Base-by-base conservation (phyloP, 2,888 invertebrate genomes). In the Epirrhoe tristata region DNA sequence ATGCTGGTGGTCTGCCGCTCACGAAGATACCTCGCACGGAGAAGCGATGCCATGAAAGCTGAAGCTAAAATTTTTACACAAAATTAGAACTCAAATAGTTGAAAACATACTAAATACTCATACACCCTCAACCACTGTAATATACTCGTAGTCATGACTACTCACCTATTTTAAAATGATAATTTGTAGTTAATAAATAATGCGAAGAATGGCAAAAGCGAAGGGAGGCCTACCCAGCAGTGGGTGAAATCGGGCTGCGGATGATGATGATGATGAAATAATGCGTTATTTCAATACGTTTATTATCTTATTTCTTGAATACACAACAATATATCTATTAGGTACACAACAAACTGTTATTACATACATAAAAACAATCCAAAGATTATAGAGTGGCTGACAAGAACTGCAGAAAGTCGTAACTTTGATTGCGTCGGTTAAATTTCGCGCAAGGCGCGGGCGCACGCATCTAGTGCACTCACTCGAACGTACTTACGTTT, bases 31-130 rank as follows among this genome's bases (percentile, higher is more conserved):
- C 88, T 82, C 8, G 89, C 84, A 3, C 86, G 81, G 3, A 90
- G 79, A 1, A 91, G 78, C 0, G 89, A 85, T 7, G 84, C 84
- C 61, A 90, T 78, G n/a, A 90, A 80, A 36, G 83, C 91, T 84
- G 81, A 55, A 8, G 68, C 68, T 68, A 43, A 46, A 67, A 67
- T n/a, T 12, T 12, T 12, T 43, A 43, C 39, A 43, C 12, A 14
- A 48, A 14, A 48, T 48, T 48, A 48, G 14, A 16, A 48, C 2
- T 39, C 7, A 7, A 39, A 39, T 39, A 39, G 8, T 39, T 39
- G 36, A 39, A 39, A 39, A n/a, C n/a, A n/a, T n/a, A n/a, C n/a
- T n/a, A n/a, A n/a, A 10, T 10, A 39, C 10, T 2, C 10, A 10
- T 8, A 39, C 8, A 8, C 10, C 36, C 2, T 8, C 10, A 8